These are phyloP conservation scores for Halcyon malimbica DNA, from an alignment of 2,113 vertebrate species.

Conservation along the genomic window DNA sequence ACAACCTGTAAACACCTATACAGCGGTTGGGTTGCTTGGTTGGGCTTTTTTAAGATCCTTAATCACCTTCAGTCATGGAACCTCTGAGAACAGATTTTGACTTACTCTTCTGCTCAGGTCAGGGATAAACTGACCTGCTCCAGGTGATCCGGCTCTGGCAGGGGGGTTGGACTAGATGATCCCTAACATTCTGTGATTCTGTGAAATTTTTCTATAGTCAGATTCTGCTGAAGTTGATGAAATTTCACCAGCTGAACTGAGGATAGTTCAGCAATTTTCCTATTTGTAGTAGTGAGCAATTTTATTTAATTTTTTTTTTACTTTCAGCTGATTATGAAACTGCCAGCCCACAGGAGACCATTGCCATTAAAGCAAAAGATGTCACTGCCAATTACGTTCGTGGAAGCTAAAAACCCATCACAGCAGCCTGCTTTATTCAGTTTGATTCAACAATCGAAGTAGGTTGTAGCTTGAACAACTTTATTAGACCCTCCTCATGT, in stretches of 20 bases:
- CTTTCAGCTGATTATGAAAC: conserved; percentile 72
- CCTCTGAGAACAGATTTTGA: not conserved
- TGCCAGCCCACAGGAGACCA: conserved; percentile 23
- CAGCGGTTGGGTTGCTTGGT: not conserved
- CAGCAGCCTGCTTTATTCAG: conserved; percentile 48
- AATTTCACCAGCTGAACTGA: not conserved
- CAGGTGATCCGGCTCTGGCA: too few relatives aligned
- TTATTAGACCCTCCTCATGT: conserved; percentile 50
- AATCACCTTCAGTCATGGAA: not conserved
- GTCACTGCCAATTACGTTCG: conserved; percentile 21
- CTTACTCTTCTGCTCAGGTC: not conserved
- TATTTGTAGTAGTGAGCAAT: not conserved
- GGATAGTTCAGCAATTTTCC: not conserved
- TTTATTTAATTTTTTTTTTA: not conserved
- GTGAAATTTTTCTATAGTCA: not conserved
- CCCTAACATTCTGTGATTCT: too few relatives aligned
- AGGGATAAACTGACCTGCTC: not conserved
- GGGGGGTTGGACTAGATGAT: too few relatives aligned
- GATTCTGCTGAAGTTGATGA: not conserved
- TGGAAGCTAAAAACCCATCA: conserved; percentile 44
- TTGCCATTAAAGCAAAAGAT: conserved; percentile 8
- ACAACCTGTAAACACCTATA: not conserved
- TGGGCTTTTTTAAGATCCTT: not conserved
- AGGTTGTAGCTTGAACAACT: conserved; percentile 70
- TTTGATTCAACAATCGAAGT: conserved; percentile 58